Base-by-base conservation (phyloP, 1,140 invertebrate species). In the Drosophila tropicalis region DNA sequence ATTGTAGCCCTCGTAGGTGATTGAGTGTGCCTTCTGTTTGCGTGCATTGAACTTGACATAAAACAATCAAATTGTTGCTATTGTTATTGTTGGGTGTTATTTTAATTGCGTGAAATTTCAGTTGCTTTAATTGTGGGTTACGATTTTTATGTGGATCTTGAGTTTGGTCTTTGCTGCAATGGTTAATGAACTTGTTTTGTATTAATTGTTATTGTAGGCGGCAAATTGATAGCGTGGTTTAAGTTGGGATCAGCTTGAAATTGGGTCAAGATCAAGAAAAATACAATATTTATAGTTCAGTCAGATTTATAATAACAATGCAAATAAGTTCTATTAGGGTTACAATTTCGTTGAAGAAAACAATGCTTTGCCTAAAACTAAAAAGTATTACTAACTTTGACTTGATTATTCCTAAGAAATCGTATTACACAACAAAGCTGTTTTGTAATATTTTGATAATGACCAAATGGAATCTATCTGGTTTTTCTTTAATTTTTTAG, bases 31-130 rank as follows among this genome's bases (percentile, higher is more conserved):
- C 65, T 60, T 40, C 41, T 72, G 72, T 44, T 72, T 82, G 76
- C 83, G 83, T 87, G 80, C 83, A 87, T 89, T 87, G 83, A 87
- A 87, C 83, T 87, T 87, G 83, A 87, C 83, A 87, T 77, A 74
- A 79, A 80, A 71, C 70, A 67, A 80, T 77, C 69, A 72, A 79
- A 86, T 79, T 76, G 83, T 82, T 87, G 76, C 66, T 70, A 60
- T 83, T 80, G 81, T 80, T 55, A 22, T 70, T 73, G 39, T 85
- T 67, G 69, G 56, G 73, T 68, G 56, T 19, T 51, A 51, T 12
- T 51, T 51, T 86, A 86, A 86, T 87, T 86, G 79, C 82, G 75
- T 87, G 82, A 86, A 79, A 87, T 70, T 82, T 60, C 60, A 87
- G 67, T 64, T 64, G 70, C 57, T 62, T 71, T 89, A 87, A 87